Percentiles rank a stretch among this genome's conserved stretches.
phyloP scores from a whole-genome alignment of 2,797 vertebrate genomes.

The Sternotherus odoratus region DNA sequence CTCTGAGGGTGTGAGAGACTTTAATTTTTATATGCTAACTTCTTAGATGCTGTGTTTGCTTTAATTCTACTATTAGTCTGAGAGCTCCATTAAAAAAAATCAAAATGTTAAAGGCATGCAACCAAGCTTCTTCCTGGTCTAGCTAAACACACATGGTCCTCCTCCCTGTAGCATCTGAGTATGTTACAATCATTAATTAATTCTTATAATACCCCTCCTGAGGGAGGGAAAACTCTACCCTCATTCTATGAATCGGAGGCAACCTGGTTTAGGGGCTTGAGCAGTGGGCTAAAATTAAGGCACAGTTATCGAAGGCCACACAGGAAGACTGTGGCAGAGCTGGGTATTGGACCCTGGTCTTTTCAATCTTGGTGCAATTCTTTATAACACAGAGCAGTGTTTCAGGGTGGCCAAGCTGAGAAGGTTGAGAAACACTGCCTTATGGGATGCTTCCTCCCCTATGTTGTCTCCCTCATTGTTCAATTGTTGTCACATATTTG shows the following conservation, averaged over 20 bases:
- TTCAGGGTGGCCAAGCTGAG: not conserved
- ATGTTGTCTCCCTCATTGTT: not conserved
- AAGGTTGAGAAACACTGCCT: not conserved
- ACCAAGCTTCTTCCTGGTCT: not conserved
- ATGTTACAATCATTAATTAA: not conserved
- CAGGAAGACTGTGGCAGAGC: not conserved
- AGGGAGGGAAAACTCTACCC: not conserved
- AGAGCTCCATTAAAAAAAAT: not conserved
- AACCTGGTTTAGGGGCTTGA: not conserved
- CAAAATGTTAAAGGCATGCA: not conserved
- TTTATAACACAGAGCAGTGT: not conserved
- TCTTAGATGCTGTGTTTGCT: not conserved
- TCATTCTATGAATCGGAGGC: not conserved
- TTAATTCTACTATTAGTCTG: not conserved
- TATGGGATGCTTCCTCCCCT: not conserved
- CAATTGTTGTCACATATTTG: not conserved
- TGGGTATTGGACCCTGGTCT: not conserved
- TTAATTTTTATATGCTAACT: not conserved
- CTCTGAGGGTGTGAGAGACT: not conserved
- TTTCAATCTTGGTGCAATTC: not conserved
- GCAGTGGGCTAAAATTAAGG: not conserved
- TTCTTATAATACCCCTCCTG: not conserved
- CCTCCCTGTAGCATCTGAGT: not conserved
- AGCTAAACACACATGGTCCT: rapidly evolving
- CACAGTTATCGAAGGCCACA: not conserved